Conservation (phyloP, 1,140 invertebrate species). For the Zaprionus tsacasi region DNA sequence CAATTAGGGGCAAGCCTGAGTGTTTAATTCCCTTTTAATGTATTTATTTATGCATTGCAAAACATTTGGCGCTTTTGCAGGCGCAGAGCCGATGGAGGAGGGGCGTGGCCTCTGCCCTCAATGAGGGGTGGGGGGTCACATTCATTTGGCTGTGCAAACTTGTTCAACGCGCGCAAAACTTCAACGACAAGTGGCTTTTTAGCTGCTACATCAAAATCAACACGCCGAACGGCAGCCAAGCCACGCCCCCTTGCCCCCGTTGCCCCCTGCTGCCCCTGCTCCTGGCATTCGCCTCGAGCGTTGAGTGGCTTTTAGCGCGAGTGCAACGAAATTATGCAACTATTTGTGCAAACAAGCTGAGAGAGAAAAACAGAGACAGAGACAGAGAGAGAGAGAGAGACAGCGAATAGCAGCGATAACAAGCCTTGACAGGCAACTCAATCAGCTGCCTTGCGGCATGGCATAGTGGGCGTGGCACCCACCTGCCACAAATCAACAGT, state of each 20-base stretch:
- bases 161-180: constrained; percentile 75
- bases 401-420: not conserved
- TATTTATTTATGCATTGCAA: constrained; percentile 77
- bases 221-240: constrained; percentile 44
- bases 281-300: not conserved
- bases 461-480: not conserved
- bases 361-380: not conserved
- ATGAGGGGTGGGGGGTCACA: constrained; percentile 20
- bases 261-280: not conserved
- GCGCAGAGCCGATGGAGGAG: not conserved
- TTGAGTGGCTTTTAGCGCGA: constrained; percentile 68
- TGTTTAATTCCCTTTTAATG: constrained; percentile 79
- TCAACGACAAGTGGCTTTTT: constrained; percentile 76
- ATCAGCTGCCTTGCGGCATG: constrained; percentile 27
- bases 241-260: constrained; percentile 1
- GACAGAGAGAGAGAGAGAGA: not conserved
- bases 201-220: constrained; percentile 80
- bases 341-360: constrained; percentile 69
- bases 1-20: constrained; percentile 63
- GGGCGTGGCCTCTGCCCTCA: not conserved
- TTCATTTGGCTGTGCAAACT: constrained; percentile 79
- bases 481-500: constrained; percentile 8
- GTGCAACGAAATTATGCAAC: constrained; percentile 73
- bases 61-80: constrained; percentile 59
- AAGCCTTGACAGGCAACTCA: constrained; percentile 43